Percentiles rank a stretch among this genome's conserved stretches.
phyloP scores from a whole-genome alignment of 1,140 invertebrate genomes.

The Drosophila serrata region DNA sequence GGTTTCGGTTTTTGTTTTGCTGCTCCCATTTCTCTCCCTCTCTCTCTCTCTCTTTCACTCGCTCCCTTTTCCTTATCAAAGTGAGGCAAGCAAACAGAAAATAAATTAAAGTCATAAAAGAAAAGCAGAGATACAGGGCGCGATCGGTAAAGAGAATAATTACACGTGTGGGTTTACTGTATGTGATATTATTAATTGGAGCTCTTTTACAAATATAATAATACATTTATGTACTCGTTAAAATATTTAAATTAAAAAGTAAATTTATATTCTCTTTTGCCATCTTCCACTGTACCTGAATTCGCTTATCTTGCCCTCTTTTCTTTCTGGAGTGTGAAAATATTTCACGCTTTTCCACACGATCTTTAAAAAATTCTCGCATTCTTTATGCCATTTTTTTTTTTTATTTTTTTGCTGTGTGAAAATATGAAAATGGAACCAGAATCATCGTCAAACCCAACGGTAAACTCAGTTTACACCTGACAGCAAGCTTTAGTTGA shows the following conservation, averaged over 20 bases:
- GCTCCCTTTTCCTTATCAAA: conserved; percentile 27
- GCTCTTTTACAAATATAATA: too few relatives aligned
- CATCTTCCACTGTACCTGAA: background rate
- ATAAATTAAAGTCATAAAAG: conserved; percentile 14
- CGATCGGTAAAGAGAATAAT: background rate
- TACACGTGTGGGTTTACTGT: too few relatives aligned
- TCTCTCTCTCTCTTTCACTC: too few relatives aligned
- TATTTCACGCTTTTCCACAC: conserved; percentile 33
- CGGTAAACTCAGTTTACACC: conserved; percentile 15
- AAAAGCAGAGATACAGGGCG: background rate
- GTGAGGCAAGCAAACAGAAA: conserved; percentile 26
- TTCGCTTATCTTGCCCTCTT: conserved; percentile 10
- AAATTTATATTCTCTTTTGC: background rate
- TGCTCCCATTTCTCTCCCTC: conserved; percentile 4
- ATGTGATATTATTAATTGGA: too few relatives aligned
- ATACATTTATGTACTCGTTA: too few relatives aligned
- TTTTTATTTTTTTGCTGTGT: conserved; percentile 8
- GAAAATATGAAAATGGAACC: conserved; percentile 40
- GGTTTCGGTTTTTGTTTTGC: conserved; percentile 12
- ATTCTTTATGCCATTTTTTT: conserved; percentile 9
- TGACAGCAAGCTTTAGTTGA: background rate
- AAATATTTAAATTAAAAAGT: background rate
- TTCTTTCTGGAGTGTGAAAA: conserved; percentile 24
- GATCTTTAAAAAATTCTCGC: conserved; percentile 4
- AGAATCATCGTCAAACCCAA: conserved; percentile 32